Evolutionary conservation across 2,888 invertebrate species (phyloP).

Genomic region (Stenodema calcarata): DNA sequence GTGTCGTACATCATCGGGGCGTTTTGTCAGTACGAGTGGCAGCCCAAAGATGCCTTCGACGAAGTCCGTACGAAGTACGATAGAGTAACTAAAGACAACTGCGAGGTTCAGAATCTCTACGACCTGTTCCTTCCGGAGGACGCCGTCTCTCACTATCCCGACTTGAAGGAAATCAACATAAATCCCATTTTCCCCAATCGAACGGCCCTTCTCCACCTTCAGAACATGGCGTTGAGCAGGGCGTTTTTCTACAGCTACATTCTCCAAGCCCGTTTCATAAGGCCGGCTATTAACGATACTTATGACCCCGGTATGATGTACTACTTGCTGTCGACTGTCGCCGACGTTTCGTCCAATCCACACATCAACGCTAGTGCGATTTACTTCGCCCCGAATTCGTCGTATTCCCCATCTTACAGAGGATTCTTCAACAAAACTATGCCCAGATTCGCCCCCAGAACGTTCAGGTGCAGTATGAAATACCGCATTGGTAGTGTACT

Average conservation of each 20-base stretch:
- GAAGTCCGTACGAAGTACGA: constrained; percentile 84
- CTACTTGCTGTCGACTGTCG: constrained; percentile 91
- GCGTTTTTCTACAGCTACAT: constrained; percentile 97
- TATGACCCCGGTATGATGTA: constrained; percentile 99
- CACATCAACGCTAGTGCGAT: constrained; percentile 91
- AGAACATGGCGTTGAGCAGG: constrained; percentile 94
- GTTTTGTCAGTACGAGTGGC: constrained; percentile 85
- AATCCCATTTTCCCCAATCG: constrained; percentile 95
- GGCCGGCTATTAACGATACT: constrained; percentile 88
- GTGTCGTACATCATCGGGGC: constrained; percentile 52
- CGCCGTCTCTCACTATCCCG: constrained; percentile 88
- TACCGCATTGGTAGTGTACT: too few species aligned
- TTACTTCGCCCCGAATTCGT: constrained; percentile 92
- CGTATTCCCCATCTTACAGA: constrained; percentile 91
- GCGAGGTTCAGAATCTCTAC: constrained; percentile 82
- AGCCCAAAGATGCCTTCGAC: constrained; percentile 87
- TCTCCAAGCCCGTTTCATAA: constrained; percentile 85
- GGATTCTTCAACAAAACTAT: constrained; percentile 97
- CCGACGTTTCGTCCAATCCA: constrained; percentile 92
- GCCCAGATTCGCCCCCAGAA: constrained; percentile 91
- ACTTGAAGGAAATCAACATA: constrained; percentile 91
- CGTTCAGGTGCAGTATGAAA: constrained; percentile 66
- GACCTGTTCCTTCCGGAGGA: constrained; percentile 85
- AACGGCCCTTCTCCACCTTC: constrained; percentile 88
- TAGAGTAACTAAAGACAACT: constrained; percentile 84